These are phyloP conservation scores for Jordanella pulchra DNA, from an alignment of 2,797 vertebrate genomes.

Conservation along the genomic window DNA sequence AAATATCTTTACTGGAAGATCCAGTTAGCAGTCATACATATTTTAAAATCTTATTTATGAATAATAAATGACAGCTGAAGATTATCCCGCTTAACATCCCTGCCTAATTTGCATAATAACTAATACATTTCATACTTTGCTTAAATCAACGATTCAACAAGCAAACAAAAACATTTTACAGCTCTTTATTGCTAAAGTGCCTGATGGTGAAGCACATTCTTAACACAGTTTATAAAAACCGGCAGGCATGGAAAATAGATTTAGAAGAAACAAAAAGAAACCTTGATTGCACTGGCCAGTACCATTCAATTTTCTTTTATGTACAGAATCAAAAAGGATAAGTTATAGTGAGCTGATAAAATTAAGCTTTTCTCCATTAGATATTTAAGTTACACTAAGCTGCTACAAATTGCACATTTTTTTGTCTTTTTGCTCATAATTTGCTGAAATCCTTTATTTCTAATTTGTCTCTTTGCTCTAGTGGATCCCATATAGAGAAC, in stretches of 20 bases:
- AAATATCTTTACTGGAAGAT: slow-evolving; percentile 12
- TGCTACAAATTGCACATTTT: slow-evolving; percentile 12
- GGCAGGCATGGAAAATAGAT: too few species aligned
- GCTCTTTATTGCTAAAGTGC: not conserved
- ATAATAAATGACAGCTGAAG: slow-evolving; percentile 11
- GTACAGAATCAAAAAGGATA: not conserved
- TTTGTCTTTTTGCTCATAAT: slow-evolving; percentile 34
- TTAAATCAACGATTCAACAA: not conserved
- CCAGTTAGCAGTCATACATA: slow-evolving; percentile 19
- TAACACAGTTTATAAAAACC: not conserved
- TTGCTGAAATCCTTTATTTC: slow-evolving; percentile 56
- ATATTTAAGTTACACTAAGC: not conserved
- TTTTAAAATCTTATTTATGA: slow-evolving; percentile 8
- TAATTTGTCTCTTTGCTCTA: slow-evolving; percentile 71
- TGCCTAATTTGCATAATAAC: slow-evolving; percentile 32
- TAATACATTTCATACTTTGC: slow-evolving; percentile 5
- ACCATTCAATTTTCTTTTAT: too few species aligned
- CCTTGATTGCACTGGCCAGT: too few species aligned
- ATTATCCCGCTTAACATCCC: slow-evolving; percentile 22
- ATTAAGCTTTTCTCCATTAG: not conserved
- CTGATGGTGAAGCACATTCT: not conserved
- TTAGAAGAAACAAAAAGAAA: too few species aligned
- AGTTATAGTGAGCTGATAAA: not conserved
- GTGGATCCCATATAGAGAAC: slow-evolving; percentile 99
- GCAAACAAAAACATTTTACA: not conserved